A percentile compares a stretch with the other conserved stretches of the same genome.
Conservation (phyloP, 92 coral and sea anemone genomes). For the Paragorgia papillata region DNA sequence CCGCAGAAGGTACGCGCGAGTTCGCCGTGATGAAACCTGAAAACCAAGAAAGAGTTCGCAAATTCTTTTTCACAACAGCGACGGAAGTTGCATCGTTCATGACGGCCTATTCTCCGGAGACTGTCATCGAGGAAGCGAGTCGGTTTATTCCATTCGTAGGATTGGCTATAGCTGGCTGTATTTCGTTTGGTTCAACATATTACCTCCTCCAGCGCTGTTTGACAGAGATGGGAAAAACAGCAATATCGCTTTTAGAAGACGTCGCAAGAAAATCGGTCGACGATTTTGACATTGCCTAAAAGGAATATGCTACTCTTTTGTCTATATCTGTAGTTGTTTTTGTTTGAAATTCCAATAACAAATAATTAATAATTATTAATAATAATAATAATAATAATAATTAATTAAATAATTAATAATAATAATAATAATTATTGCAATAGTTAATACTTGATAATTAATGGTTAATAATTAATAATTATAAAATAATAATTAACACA, state of each 20-base stretch:
- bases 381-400: too few relatives aligned
- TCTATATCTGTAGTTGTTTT: too few relatives aligned
- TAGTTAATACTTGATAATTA: too few relatives aligned
- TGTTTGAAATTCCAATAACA: too few relatives aligned
- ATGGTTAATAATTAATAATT: too few relatives aligned
- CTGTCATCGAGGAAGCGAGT: conserved; percentile 44
- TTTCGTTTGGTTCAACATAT: conserved; percentile 51
- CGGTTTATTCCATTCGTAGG: conserved; percentile 57
- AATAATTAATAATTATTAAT: too few relatives aligned
- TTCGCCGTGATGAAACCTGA: conserved; percentile 29
- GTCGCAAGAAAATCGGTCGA: neutral
- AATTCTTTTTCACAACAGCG: conserved; percentile 35
- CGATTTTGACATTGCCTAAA: conserved; percentile 36
- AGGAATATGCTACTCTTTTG: neutral
- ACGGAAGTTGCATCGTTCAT: conserved; percentile 9
- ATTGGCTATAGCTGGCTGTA: conserved; percentile 31
- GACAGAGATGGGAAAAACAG: conserved; percentile 42
- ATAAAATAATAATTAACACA: too few relatives aligned
- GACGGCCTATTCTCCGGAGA: conserved; percentile 28
- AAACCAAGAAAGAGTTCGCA: conserved; percentile 39
- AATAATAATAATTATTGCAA: too few relatives aligned
- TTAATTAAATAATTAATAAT: too few relatives aligned
- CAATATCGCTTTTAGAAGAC: conserved; percentile 29
- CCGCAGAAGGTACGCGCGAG: conserved; percentile 39
- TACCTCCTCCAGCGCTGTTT: conserved; percentile 39